Evolutionary conservation across 2,797 vertebrate species (phyloP).

Genomic region (Eremophila alpestris): DNA sequence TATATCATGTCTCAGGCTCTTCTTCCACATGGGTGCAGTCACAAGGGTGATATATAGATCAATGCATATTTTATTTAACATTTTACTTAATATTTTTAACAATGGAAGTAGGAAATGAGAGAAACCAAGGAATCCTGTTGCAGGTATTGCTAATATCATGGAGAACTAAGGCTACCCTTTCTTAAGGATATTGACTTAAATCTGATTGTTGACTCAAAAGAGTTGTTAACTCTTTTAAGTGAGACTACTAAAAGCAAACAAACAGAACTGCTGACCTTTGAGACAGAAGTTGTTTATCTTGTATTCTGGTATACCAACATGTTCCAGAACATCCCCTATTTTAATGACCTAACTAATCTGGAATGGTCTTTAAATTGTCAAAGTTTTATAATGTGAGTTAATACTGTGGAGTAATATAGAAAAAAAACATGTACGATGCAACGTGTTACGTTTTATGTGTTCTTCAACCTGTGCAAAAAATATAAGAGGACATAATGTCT

Average conservation of each 20-base stretch:
- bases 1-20: background rate
- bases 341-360: background rate
- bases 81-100: background rate
- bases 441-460: background rate
- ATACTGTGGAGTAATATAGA: fast-evolving
- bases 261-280: background rate
- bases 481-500: fast-evolving
- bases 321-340: background rate
- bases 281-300: background rate
- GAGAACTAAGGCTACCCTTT: background rate
- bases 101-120: background rate
- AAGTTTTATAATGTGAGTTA: background rate
- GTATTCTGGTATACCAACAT: background rate
- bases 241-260: background rate
- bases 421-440: fast-evolving
- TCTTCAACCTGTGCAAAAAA: background rate
- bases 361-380: background rate
- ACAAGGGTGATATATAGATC: too few species aligned
- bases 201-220: background rate
- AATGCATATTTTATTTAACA: too few species aligned
- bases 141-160: background rate
- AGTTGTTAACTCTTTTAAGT: background rate
- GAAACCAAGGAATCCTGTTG: background rate
- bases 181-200: background rate
- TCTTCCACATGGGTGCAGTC: background rate